Evolutionary conservation across 2,888 invertebrate species (phyloP).

Genomic region (Andrena camellia): DNA sequence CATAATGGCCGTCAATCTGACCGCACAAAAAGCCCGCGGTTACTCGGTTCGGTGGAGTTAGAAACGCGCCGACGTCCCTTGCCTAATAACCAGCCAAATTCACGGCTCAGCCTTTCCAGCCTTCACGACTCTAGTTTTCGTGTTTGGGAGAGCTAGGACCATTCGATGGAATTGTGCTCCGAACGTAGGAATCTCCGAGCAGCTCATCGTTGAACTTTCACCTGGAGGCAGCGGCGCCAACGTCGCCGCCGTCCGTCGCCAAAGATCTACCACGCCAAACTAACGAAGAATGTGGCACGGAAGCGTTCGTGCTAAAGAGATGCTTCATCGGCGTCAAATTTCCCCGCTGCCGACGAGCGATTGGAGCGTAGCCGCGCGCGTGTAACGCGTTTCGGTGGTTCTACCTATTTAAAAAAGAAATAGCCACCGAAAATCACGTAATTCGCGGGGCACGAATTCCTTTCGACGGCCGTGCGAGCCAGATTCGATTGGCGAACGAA

Average conservation of each 20-base stretch:
- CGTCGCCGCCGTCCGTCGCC: background rate
- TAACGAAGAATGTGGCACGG: constrained; percentile 17
- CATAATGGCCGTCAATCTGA: constrained; percentile 83
- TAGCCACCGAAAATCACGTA: constrained; percentile 36
- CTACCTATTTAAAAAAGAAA: constrained; percentile 30
- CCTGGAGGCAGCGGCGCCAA: constrained; percentile 35
- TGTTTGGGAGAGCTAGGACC: constrained; percentile 41
- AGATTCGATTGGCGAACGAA: constrained; percentile 69
- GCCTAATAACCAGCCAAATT: constrained; percentile 80
- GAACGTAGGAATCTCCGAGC: constrained; percentile 39
- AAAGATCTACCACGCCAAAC: background rate
- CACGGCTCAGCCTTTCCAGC: constrained; percentile 66
- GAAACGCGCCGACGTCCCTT: constrained; percentile 74
- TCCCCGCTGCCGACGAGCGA: background rate
- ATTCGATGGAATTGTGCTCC: constrained; percentile 26
- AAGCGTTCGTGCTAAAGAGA: background rate
- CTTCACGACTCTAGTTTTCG: constrained; percentile 47
- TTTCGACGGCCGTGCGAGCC: constrained; percentile 43
- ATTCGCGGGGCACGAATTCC: constrained; percentile 56
- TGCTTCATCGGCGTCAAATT: background rate
- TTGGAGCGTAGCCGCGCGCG: background rate
- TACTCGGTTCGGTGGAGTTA: constrained; percentile 56
- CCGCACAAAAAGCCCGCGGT: constrained; percentile 78
- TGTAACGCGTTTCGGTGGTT: constrained; percentile 4
- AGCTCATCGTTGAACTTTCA: constrained; percentile 51